phyloP scores from a whole-genome alignment of 2,113 vertebrate genomes.

The Coracopsis vasa region DNA sequence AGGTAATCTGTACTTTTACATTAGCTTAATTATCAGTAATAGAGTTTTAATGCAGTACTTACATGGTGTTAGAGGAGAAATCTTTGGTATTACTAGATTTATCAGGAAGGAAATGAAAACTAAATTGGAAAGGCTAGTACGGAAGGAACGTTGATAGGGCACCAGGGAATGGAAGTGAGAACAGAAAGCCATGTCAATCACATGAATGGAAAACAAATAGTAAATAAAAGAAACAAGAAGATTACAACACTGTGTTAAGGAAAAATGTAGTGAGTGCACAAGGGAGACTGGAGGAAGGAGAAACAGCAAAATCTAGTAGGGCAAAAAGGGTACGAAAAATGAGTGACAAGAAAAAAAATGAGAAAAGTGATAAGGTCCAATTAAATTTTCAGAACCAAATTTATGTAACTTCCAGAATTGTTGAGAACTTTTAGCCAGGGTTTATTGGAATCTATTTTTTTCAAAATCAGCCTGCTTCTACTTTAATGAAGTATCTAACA shows the following conservation, averaged over 20 bases:
- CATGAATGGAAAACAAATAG: neutral
- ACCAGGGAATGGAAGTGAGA: neutral
- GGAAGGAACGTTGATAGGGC: conserved; percentile 2
- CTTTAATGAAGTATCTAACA: neutral
- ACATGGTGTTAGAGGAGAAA: conserved; percentile 71
- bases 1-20: conserved; percentile 75
- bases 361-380: neutral
- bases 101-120: conserved; percentile 46
- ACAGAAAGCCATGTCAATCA: neutral
- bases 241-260: neutral
- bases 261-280: neutral
- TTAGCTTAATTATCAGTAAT: conserved; percentile 77
- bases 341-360: neutral
- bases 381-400: neutral
- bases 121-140: conserved; percentile 49
- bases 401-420: neutral
- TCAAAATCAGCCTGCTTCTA: neutral
- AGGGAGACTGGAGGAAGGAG: neutral
- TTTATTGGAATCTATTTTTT: neutral
- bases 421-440: neutral
- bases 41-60: conserved; percentile 80
- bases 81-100: conserved; percentile 51
- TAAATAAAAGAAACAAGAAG: neutral
- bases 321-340: neutral
- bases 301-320: neutral